Evolutionary conservation across 2,888 invertebrate genomes (phyloP).

Genomic region (Nebria salina): DNA sequence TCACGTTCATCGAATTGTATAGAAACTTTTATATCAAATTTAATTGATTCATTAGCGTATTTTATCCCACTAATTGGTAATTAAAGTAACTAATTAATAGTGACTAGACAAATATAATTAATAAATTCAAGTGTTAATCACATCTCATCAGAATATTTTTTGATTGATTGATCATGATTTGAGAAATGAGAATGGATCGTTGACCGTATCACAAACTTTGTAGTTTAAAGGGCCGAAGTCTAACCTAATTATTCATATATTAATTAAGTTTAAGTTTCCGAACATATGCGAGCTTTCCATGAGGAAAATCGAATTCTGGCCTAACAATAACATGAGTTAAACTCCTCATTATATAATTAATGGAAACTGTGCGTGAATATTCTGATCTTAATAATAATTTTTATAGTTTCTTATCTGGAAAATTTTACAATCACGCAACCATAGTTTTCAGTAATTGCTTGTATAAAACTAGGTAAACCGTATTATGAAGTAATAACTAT

Average conservation of each 20-base stretch:
- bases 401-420: not conserved
- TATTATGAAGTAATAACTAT: not conserved
- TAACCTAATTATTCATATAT: slow-evolving; percentile 38
- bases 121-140: too few species aligned
- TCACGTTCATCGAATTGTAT: too few species aligned
- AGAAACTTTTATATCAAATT: too few species aligned
- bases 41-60: too few species aligned
- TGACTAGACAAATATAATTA: too few species aligned
- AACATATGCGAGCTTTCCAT: slow-evolving; percentile 3
- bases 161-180: not conserved
- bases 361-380: not conserved
- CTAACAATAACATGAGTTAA: not conserved
- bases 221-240: slow-evolving; percentile 19
- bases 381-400: not conserved
- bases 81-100: too few species aligned
- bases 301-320: not conserved
- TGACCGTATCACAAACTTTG: not conserved
- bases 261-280: slow-evolving; percentile 29
- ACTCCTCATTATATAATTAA: slow-evolving; percentile 5
- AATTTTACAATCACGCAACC: not conserved
- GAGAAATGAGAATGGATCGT: not conserved
- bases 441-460: not conserved
- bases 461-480: not conserved
- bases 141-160: too few species aligned
- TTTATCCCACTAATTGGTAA: too few species aligned